Percentiles rank a stretch among this genome's conserved stretches.
phyloP scores from a whole-genome alignment of 2,888 invertebrate genomes.

The Synanthedon tipuliformis region DNA sequence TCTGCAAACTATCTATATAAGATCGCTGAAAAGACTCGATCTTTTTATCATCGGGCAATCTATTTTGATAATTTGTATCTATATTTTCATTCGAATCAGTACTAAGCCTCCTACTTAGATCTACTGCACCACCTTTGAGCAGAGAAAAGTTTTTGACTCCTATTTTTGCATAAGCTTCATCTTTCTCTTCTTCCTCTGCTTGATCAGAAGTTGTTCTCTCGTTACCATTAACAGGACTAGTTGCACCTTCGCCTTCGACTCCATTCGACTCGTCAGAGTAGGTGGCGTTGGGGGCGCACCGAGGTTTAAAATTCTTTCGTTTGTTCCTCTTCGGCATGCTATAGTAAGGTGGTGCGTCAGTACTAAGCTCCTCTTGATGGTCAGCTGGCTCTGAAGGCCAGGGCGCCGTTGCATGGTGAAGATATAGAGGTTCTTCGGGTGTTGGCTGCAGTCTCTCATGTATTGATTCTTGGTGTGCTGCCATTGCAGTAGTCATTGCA shows the following conservation, averaged over 20 bases:
- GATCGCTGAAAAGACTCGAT: constrained; percentile 61
- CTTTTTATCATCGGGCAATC: constrained; percentile 54
- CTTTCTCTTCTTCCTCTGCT: constrained; percentile 31
- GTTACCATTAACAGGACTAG: constrained; percentile 50
- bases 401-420: constrained; percentile 64
- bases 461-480: constrained; percentile 66
- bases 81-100: constrained; percentile 67
- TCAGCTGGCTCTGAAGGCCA: constrained; percentile 59
- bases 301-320: constrained; percentile 82
- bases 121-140: constrained; percentile 61
- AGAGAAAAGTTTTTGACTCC: constrained; percentile 64
- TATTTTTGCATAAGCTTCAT: constrained; percentile 46
- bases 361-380: constrained; percentile 49
- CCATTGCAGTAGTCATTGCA: constrained; percentile 72
- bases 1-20: constrained; percentile 62
- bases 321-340: constrained; percentile 77
- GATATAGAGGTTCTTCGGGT: constrained; percentile 52
- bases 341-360: constrained; percentile 55
- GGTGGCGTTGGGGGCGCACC: constrained; percentile 74
- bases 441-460: constrained; percentile 64
- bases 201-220: constrained; percentile 49
- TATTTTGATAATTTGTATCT: constrained; percentile 60
- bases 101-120: constrained; percentile 60
- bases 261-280: constrained; percentile 65
- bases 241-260: constrained; percentile 35